phyloP scores from a whole-genome alignment of 2,797 vertebrate species.

The Pteropus rufus region DNA sequence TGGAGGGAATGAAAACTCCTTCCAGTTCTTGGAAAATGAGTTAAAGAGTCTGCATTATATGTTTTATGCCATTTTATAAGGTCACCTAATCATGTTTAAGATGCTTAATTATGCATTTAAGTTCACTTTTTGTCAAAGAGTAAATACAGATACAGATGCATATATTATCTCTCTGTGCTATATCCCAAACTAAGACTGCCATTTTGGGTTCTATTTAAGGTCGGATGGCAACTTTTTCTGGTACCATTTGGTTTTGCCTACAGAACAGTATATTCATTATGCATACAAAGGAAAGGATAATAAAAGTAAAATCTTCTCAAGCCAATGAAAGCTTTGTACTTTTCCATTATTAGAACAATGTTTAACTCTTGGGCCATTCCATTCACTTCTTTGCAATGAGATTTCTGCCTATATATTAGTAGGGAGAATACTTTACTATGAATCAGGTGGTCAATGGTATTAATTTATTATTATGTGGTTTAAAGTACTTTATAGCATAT shows the following conservation, averaged over 20 bases:
- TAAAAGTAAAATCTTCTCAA: not conserved
- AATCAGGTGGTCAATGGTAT: not conserved
- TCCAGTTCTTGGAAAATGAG: not conserved
- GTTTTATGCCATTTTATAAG: not conserved
- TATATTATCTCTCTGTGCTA: not conserved
- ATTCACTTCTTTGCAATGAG: not conserved
- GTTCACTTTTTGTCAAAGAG: not conserved
- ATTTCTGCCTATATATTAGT: not conserved
- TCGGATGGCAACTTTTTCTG: not conserved
- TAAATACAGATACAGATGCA: not conserved
- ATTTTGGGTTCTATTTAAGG: not conserved
- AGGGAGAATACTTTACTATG: not conserved
- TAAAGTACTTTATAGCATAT: not conserved
- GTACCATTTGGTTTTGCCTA: not conserved
- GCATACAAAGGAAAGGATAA: not conserved
- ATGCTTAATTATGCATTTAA: not conserved
- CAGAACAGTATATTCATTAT: rapidly evolving
- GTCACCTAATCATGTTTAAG: not conserved
- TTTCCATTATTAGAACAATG: not conserved
- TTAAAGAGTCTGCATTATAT: not conserved
- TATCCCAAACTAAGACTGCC: not conserved
- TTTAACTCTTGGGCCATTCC: not conserved
- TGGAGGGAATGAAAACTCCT: not conserved
- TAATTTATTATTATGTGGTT: not conserved
- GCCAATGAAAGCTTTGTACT: not conserved